Evolutionary conservation across 2,888 invertebrate species (phyloP).

Genomic region (Gari tellinella): DNA sequence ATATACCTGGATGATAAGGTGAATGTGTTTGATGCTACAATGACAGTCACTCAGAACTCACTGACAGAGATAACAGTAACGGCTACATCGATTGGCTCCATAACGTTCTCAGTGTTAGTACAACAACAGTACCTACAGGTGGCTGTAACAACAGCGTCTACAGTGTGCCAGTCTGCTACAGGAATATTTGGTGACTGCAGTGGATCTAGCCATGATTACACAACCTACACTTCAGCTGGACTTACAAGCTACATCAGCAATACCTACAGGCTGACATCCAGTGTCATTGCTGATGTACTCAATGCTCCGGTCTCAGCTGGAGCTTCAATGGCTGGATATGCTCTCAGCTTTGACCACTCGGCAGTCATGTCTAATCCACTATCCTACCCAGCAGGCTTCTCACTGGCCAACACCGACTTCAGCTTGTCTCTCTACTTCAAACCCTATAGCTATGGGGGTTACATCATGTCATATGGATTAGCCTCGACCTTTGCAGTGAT

Average conservation of each 20-base stretch:
- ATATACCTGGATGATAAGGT: conserved; percentile 24
- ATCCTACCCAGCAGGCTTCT: conserved; percentile 33
- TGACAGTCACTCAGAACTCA: conserved; percentile 34
- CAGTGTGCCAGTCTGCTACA: conserved; percentile 50
- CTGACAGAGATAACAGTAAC: conserved; percentile 44
- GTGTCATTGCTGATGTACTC: conserved; percentile 52
- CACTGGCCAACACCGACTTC: conserved; percentile 46
- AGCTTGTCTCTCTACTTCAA: conserved; percentile 71
- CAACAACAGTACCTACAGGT: conserved; percentile 56
- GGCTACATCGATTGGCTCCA: conserved; percentile 23
- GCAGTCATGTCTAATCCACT: conserved; percentile 56
- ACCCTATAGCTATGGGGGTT: conserved; percentile 62
- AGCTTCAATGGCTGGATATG: conserved; percentile 59
- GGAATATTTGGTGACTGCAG: conserved; percentile 63
- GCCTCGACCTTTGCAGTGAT: conserved; percentile 63
- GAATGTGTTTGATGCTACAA: conserved; percentile 15
- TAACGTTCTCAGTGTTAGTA: conserved; percentile 33
- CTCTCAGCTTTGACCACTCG: conserved; percentile 67
- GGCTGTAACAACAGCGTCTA: conserved; percentile 29
- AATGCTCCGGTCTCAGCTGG: conserved; percentile 25
- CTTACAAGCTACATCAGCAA: conserved; percentile 30
- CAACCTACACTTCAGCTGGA: conserved; percentile 39
- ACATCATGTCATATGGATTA: conserved; percentile 66
- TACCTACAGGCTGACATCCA: conserved; percentile 23
- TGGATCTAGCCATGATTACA: conserved; percentile 38